phyloP scores from a whole-genome alignment of 1,140 invertebrate genomes.

The Scaptomyza pallida region DNA sequence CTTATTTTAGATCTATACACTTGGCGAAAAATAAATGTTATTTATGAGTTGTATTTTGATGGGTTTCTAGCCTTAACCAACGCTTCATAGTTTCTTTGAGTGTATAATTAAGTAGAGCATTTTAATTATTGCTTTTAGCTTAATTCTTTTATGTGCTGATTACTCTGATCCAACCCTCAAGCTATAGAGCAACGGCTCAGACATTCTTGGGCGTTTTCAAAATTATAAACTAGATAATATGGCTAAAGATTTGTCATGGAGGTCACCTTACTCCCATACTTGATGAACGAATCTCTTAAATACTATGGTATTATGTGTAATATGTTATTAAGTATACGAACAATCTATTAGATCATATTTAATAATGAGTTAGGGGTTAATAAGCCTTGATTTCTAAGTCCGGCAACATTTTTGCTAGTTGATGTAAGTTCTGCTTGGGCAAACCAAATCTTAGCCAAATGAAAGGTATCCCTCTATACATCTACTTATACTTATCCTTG shows the following conservation, averaged over 20 bases:
- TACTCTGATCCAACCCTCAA: neutral
- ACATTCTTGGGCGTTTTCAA: constrained; percentile 16
- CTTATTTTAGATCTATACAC: constrained; percentile 30
- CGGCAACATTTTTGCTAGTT: constrained; percentile 18
- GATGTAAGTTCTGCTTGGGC: constrained; percentile 6
- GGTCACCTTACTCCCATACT: constrained; percentile 16
- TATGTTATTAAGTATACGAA: constrained; percentile 18
- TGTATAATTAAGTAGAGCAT: neutral
- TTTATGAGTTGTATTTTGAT: no score
- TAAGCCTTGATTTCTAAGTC: neutral
- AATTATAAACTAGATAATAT: neutral
- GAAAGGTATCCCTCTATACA: no score
- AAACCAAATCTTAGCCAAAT: no score
- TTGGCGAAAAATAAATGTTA: neutral
- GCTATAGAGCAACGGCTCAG: neutral
- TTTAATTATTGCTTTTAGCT: constrained; percentile 66
- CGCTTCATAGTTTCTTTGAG: no score
- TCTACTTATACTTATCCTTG: no score
- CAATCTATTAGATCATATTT: constrained; percentile 11
- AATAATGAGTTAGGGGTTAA: constrained; percentile 5
- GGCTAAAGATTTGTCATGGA: constrained; percentile 20
- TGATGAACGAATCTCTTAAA: no score
- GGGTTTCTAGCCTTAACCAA: no score
- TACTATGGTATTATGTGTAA: constrained; percentile 7
- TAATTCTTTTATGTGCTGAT: neutral